Conservation (phyloP, 2,888 invertebrate species). For the Drosophila paramelanica region DNA sequence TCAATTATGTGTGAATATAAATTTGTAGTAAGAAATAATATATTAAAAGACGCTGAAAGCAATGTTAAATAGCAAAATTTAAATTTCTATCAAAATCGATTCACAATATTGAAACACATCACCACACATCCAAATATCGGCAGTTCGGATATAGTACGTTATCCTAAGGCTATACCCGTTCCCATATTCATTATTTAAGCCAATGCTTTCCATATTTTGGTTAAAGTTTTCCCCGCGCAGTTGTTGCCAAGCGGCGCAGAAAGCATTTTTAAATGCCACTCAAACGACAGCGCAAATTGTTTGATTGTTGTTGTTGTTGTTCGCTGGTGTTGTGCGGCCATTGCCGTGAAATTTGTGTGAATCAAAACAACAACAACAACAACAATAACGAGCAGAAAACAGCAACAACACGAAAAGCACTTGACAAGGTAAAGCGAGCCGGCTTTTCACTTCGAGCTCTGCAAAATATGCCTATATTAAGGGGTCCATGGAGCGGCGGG, state of each 20-base stretch:
- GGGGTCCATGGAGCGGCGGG: constrained; percentile 11
- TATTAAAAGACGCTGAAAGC: too few relatives aligned
- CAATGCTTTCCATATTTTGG: constrained; percentile 27
- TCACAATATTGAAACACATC: too few relatives aligned
- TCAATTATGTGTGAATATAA: too few relatives aligned
- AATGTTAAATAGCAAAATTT: background rate
- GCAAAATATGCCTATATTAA: constrained; percentile 74
- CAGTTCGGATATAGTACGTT: background rate
- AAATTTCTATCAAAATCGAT: background rate
- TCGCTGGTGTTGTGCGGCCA: constrained; percentile 45
- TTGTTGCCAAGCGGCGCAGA: constrained; percentile 64
- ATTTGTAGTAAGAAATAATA: too few relatives aligned
- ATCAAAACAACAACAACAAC: constrained; percentile 55
- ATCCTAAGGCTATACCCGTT: background rate
- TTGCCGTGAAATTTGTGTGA: constrained; percentile 79
- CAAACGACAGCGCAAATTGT: constrained; percentile 60
- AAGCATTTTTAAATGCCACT: constrained; percentile 70
- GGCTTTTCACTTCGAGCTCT: constrained; percentile 68
- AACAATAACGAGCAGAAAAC: constrained; percentile 9
- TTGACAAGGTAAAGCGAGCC: constrained; percentile 65
- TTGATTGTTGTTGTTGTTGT: constrained; percentile 23
- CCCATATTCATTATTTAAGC: background rate
- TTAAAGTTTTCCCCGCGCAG: constrained; percentile 32
- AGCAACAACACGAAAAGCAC: constrained; percentile 44
- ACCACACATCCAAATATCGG: too few relatives aligned